Conservation (phyloP, 2,888 invertebrate genomes). For the Andricus quercusramuli region DNA sequence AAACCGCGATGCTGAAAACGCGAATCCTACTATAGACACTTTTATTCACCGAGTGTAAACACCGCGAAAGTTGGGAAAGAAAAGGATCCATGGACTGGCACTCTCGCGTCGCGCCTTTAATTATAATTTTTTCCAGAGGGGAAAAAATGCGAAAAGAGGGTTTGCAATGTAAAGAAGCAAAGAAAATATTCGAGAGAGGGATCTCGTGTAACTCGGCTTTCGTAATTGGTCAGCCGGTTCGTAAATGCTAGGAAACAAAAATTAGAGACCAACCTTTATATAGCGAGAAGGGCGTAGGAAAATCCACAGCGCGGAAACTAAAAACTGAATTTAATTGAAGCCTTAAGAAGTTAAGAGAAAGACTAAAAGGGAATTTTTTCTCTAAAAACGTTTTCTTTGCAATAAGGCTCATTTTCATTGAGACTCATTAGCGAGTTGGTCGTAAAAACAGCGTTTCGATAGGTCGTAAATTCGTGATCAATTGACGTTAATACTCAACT, state of each 20-base stretch:
- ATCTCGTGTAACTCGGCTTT: conserved; percentile 1
- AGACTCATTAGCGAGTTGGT: conserved; percentile 1
- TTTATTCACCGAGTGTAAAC: conserved; percentile 5
- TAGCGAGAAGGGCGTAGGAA: not conserved
- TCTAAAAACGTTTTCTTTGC: not conserved
- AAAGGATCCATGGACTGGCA: conserved; percentile 14
- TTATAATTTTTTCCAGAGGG: conserved; percentile 31
- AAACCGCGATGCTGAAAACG: not conserved
- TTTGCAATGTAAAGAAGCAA: conserved; percentile 25
- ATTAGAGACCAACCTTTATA: conserved; percentile 22
- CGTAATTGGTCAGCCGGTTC: conserved; percentile 28
- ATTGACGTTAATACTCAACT: not conserved
- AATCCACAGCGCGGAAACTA: conserved; percentile 1
- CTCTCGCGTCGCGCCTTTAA: conserved; percentile 8
- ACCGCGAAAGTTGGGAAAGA: not conserved
- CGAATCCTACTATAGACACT: conserved; percentile 12
- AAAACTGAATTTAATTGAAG: conserved; percentile 28
- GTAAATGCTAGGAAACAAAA: conserved; percentile 26
- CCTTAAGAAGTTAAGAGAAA: conserved; percentile 1
- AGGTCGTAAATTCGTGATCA: conserved; percentile 16
- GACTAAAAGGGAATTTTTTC: not conserved
- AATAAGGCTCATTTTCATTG: not conserved
- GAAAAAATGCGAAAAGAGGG: not conserved
- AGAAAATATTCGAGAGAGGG: conserved; percentile 4
- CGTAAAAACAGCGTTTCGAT: conserved; percentile 1